Evolutionary conservation across 1,140 invertebrate species (phyloP).

Genomic region (Paramacrobiotus metropolitanus): DNA sequence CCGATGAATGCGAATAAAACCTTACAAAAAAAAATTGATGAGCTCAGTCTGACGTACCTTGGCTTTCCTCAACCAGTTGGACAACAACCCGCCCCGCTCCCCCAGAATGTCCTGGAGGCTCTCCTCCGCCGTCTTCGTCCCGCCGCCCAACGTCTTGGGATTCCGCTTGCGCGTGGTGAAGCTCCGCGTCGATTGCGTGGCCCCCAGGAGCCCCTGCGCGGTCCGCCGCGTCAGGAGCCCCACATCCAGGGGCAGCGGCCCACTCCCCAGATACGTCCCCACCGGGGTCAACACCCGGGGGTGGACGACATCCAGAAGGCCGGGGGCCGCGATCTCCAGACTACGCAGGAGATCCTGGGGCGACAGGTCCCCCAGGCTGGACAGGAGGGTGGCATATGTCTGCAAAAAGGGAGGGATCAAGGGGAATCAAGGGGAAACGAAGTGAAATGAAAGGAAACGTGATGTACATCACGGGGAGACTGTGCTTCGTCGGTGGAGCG

Average conservation of each 20-base stretch:
- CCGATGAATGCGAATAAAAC: neutral
- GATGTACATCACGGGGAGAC: neutral
- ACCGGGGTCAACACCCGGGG: neutral
- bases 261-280: neutral
- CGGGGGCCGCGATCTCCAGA: neutral
- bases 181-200: neutral
- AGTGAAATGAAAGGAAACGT: neutral
- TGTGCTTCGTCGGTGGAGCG: neutral
- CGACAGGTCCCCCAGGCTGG: neutral
- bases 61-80: neutral
- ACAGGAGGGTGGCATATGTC: neutral
- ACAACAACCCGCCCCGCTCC: neutral
- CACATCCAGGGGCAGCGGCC: neutral
- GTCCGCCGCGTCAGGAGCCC: neutral
- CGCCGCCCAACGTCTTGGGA: neutral
- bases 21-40: neutral
- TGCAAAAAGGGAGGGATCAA: neutral
- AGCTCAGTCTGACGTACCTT: neutral
- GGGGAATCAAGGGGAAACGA: neutral
- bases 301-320: neutral
- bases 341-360: neutral
- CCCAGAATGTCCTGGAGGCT: neutral
- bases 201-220: neutral
- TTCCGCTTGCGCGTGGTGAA: neutral
- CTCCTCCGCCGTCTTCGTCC: neutral